Evolutionary conservation across 2,113 vertebrate genomes (phyloP).

Genomic region (Mesembrinibis cayennensis): DNA sequence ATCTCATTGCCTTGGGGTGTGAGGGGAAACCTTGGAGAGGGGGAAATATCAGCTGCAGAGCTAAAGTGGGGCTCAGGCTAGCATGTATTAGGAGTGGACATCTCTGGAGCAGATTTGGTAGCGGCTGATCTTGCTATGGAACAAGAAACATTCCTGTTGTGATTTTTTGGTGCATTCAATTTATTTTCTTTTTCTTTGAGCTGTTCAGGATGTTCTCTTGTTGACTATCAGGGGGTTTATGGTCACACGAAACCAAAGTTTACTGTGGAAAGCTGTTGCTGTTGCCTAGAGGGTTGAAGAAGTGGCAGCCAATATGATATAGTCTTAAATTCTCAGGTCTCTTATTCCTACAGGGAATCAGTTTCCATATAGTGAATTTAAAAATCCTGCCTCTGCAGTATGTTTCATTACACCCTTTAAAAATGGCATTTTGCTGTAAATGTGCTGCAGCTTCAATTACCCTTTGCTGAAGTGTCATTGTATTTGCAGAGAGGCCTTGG

Average conservation of each 20-base stretch:
- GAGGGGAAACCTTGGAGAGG: neutral
- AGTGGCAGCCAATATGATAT: neutral
- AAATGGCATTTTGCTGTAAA: slow-evolving; percentile 36
- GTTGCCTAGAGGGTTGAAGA: neutral
- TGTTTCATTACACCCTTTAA: slow-evolving; percentile 26
- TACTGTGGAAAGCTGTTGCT: neutral
- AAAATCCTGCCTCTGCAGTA: neutral
- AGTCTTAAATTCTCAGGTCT: slow-evolving; percentile 3
- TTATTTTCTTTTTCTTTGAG: neutral
- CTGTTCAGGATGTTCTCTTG: neutral
- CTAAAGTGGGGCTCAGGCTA: neutral
- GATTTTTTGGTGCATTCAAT: neutral
- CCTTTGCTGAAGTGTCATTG: slow-evolving; percentile 31
- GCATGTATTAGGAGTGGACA: neutral
- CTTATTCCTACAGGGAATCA: neutral
- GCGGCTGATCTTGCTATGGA: neutral
- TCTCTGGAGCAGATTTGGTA: neutral
- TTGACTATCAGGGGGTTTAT: neutral
- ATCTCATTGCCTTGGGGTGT: neutral
- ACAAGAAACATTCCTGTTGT: neutral
- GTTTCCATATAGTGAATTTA: slow-evolving; percentile 18
- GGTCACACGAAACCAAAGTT: neutral
- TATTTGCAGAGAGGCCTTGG: neutral
- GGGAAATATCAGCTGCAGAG: neutral
- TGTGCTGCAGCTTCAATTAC: slow-evolving; percentile 27